A percentile compares a stretch with the other conserved stretches of the same genome.
Evolutionary conservation across 2,888 invertebrate genomes (phyloP).

Genomic region (Incurvaria masculella): DNA sequence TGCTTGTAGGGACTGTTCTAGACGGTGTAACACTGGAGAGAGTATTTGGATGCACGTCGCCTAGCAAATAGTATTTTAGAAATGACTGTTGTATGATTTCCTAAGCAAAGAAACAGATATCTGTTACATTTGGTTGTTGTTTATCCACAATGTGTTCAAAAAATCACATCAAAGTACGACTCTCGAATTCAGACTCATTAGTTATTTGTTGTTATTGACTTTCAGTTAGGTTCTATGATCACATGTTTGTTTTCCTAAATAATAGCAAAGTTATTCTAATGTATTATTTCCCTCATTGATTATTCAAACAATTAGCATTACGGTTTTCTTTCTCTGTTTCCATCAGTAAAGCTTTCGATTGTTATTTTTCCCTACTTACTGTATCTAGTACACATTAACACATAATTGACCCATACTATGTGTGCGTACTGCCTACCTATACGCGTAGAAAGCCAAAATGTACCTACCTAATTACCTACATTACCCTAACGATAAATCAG

Average conservation of each 20-base stretch:
- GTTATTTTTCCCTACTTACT: not conserved
- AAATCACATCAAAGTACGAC: not conserved
- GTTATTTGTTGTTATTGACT: not conserved
- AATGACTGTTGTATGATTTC: not conserved
- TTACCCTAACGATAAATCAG: too few species aligned
- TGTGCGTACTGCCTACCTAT: not conserved
- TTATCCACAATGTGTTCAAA: not conserved
- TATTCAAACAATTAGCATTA: not conserved
- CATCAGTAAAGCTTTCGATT: not conserved
- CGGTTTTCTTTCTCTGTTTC: not conserved
- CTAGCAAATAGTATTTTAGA: not conserved
- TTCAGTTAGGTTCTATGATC: too few species aligned
- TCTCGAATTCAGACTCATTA: not conserved
- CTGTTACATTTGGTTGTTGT: not conserved
- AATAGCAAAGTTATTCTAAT: not conserved
- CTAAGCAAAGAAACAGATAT: not conserved
- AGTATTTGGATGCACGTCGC: not conserved
- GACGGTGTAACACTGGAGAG: not conserved
- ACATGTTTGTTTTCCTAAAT: not conserved
- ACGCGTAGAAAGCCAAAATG: not conserved
- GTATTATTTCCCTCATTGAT: not conserved
- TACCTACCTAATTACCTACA: not conserved
- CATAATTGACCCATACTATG: too few species aligned
- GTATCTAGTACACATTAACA: not conserved
- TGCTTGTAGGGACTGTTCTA: not conserved